Conservation (phyloP, 2,888 invertebrate genomes). For the Drosophila putrida region DNA sequence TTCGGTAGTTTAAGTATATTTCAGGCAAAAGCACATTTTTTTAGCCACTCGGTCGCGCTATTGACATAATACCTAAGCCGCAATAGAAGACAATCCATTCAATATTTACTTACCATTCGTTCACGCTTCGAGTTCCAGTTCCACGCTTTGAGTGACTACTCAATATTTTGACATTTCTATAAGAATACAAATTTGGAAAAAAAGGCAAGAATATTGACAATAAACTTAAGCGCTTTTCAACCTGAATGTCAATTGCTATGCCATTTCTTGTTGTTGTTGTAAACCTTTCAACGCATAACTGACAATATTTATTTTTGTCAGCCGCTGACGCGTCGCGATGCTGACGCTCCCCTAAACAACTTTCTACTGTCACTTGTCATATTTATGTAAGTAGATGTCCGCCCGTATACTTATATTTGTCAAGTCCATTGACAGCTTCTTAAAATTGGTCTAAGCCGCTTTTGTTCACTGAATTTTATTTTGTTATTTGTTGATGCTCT, state of each 20-base stretch:
- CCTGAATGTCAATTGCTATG: constrained; percentile 80
- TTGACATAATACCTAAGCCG: constrained; percentile 46
- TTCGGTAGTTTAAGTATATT: constrained; percentile 25
- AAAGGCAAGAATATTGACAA: constrained; percentile 72
- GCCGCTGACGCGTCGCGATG: constrained; percentile 6
- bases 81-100: constrained; percentile 36
- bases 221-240: constrained; percentile 77
- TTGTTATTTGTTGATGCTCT: constrained; percentile 41
- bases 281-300: constrained; percentile 61
- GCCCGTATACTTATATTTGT: constrained; percentile 1
- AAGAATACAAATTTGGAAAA: constrained; percentile 31
- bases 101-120: constrained; percentile 74
- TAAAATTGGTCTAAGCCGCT: constrained; percentile 71
- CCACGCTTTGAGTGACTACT: constrained; percentile 72
- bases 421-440: constrained; percentile 68
- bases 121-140: constrained; percentile 57
- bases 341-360: constrained; percentile 60
- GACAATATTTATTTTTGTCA: constrained; percentile 62
- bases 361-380: constrained; percentile 79
- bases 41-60: constrained; percentile 41
- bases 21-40: constrained; percentile 10
- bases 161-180: constrained; percentile 78
- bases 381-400: constrained; percentile 52
- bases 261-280: constrained; percentile 62
- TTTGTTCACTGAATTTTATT: constrained; percentile 32